Evolutionary conservation across 2,888 invertebrate genomes (phyloP).

Genomic region (Tolmerus cingulatus): DNA sequence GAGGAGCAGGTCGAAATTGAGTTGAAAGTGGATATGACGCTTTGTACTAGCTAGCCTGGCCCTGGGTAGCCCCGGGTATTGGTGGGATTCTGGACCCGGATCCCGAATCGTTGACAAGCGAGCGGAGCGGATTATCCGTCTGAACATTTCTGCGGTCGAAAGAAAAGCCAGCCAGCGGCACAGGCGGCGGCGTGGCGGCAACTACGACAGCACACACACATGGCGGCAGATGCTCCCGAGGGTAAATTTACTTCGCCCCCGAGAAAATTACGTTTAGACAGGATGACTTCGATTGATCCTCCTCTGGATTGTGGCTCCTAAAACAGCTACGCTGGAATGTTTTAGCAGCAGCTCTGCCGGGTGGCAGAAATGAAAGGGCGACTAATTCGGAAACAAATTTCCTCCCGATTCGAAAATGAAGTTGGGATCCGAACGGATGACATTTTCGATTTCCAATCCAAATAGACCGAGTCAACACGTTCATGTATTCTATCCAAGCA

Average conservation of each 20-base stretch:
- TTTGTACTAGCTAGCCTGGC: not conserved
- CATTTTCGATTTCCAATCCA: not conserved
- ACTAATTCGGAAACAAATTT: not conserved
- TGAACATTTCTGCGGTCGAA: not conserved
- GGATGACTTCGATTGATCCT: not conserved
- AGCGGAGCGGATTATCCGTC: not conserved
- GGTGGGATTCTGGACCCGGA: not conserved
- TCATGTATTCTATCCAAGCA: not conserved
- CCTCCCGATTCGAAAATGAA: not conserved
- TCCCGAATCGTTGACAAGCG: not conserved
- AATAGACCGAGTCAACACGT: not conserved
- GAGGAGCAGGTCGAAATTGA: not conserved
- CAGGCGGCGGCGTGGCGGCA: not conserved
- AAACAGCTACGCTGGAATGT: not conserved
- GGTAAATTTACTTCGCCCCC: not conserved
- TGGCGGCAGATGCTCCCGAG: not conserved
- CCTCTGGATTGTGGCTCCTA: not conserved
- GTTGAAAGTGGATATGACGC: not conserved
- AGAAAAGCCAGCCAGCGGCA: not conserved
- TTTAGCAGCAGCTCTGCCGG: not conserved
- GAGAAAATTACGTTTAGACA: not conserved
- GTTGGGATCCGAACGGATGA: not conserved
- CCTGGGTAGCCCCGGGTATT: not conserved
- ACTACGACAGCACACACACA: not conserved
- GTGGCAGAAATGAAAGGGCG: not conserved